phyloP scores from a whole-genome alignment of 2,888 invertebrate genomes.

The Acronicta leporina region DNA sequence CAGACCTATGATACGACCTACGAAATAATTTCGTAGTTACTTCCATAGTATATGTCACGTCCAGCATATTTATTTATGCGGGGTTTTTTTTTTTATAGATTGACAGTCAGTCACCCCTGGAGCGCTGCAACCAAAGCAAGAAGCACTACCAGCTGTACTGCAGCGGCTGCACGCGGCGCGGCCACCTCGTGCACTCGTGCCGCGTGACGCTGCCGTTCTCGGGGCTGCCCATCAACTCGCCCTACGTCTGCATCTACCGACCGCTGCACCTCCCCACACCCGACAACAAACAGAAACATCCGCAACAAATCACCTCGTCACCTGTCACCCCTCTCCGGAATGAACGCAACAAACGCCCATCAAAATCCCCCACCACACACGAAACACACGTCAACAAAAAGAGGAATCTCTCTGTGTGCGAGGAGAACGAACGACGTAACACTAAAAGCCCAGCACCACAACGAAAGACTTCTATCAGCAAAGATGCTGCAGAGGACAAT shows the following conservation, averaged over 20 bases:
- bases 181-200: constrained; percentile 85
- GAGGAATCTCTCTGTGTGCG: constrained; percentile 62
- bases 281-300: constrained; percentile 26
- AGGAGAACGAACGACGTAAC: constrained; percentile 57
- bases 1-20: too few species aligned
- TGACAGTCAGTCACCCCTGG: constrained; percentile 75
- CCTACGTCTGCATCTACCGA: constrained; percentile 75
- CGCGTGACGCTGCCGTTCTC: constrained; percentile 78
- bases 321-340: constrained; percentile 33
- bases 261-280: constrained; percentile 60
- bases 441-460: constrained; percentile 58
- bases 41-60: too few species aligned
- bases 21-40: too few species aligned
- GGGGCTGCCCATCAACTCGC: constrained; percentile 77
- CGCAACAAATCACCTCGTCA: constrained; percentile 50
- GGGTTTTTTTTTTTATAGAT: constrained; percentile 70
- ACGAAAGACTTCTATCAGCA: constrained; percentile 60
- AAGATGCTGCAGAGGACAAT: constrained; percentile 49
- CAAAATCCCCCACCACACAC: constrained; percentile 76
- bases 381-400: constrained; percentile 75
- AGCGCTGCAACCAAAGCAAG: constrained; percentile 72
- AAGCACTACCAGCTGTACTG: constrained; percentile 79
- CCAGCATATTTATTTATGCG: neutral
- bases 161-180: constrained; percentile 88
- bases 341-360: constrained; percentile 73